phyloP scores from a whole-genome alignment of 2,113 vertebrate species.

The Camarhynchus parvulus region DNA sequence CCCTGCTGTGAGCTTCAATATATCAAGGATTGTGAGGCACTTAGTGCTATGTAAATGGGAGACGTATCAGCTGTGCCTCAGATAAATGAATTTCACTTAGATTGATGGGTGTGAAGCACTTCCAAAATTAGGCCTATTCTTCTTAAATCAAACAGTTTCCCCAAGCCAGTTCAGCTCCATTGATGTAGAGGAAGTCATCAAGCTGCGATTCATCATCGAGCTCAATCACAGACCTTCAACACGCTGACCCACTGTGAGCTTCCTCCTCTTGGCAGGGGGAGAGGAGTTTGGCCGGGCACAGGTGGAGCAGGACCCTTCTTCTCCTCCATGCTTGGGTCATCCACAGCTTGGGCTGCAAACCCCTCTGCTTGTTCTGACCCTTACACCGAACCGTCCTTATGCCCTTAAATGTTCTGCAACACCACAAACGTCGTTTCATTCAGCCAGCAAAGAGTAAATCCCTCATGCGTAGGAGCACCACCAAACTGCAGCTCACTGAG shows the following conservation, averaged over 20 bases:
- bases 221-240: constrained; percentile 11
- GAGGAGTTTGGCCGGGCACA: neutral
- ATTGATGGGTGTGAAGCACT: constrained; percentile 69
- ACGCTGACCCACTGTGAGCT: neutral
- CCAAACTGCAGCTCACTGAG: neutral
- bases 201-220: constrained; percentile 53
- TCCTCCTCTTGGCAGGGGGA: neutral
- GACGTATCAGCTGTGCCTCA: constrained; percentile 64
- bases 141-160: constrained; percentile 70
- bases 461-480: neutral
- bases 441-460: constrained; percentile 35
- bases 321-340: fast-evolving
- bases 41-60: constrained; percentile 63
- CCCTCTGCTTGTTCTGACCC: neutral
- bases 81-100: constrained; percentile 70
- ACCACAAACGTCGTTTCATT: constrained; percentile 6
- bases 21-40: constrained; percentile 42
- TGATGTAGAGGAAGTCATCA: constrained; percentile 67
- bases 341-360: fast-evolving
- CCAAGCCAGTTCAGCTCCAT: constrained; percentile 62
- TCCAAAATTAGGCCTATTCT: constrained; percentile 69
- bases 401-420: neutral
- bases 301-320: neutral
- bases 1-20: constrained; percentile 39
- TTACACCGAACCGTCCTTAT: neutral